These are phyloP conservation scores for Eumaeus atala DNA, from an alignment of 1,140 invertebrate genomes.

Conservation along the genomic window DNA sequence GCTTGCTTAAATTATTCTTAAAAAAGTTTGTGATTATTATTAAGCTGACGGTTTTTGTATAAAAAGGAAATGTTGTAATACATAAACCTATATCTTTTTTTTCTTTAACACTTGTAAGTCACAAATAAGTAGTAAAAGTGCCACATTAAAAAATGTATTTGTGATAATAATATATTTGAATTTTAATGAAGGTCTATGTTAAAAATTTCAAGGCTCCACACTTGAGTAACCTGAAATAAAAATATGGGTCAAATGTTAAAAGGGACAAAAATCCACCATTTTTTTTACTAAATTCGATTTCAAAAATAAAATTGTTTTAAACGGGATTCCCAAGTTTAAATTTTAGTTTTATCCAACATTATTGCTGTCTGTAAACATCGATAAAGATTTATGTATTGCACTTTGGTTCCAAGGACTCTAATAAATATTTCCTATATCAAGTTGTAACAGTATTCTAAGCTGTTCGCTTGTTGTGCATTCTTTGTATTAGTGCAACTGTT, in stretches of 20 bases:
- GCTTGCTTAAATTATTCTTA: conserved; percentile 5
- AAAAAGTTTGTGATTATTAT: neutral
- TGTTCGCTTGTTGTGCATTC: neutral
- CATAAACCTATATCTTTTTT: neutral
- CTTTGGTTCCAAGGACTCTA: neutral
- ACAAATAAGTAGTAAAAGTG: too few species aligned
- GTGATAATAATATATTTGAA: too few species aligned
- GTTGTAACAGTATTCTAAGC: conserved; percentile 1
- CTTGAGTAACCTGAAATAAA: too few species aligned
- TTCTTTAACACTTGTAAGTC: neutral
- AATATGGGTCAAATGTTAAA: too few species aligned
- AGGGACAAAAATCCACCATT: too few species aligned
- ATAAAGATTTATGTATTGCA: conserved; percentile 3
- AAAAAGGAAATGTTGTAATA: neutral
- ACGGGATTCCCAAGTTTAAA: too few species aligned
- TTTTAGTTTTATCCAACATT: neutral
- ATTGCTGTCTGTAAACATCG: neutral
- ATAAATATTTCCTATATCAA: neutral
- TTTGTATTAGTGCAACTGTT: conserved; percentile 4
- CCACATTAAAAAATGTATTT: too few species aligned
- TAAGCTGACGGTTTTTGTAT: neutral
- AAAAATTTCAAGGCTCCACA: too few species aligned
- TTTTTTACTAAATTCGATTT: too few species aligned
- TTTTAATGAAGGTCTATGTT: too few species aligned
- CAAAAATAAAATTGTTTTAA: too few species aligned